phyloP scores from a whole-genome alignment of 2,797 vertebrate species.

The Enteromius mattozi region DNA sequence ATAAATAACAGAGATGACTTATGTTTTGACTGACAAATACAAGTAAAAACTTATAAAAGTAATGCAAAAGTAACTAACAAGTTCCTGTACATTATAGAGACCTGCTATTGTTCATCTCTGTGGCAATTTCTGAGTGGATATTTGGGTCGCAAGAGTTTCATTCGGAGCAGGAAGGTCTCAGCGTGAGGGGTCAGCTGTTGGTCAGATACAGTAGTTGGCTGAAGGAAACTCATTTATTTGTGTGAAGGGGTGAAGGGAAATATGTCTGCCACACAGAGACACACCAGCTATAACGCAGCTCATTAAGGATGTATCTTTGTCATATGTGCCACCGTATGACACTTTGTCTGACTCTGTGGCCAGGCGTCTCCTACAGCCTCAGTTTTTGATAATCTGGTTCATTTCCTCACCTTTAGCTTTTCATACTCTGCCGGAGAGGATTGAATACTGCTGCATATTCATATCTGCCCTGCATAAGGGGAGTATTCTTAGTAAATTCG shows the following conservation, averaged over 20 bases:
- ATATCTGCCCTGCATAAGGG: conserved; percentile 19
- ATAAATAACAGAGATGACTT: not conserved
- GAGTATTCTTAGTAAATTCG: conserved; percentile 15
- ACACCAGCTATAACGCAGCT: not conserved
- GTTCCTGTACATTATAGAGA: not conserved
- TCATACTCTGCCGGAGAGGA: conserved; percentile 29
- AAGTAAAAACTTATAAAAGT: not conserved
- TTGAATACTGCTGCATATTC: conserved; percentile 27
- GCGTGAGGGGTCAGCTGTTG: conserved; percentile 2
- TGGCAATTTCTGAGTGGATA: not conserved
- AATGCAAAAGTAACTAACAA: not conserved
- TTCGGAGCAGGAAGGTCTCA: not conserved
- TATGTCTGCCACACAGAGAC: not conserved
- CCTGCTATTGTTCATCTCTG: not conserved
- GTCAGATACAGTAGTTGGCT: conserved; percentile 10
- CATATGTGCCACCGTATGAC: not conserved
- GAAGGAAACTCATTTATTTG: conserved; percentile 1
- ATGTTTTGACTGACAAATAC: not conserved
- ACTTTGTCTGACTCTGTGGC: conserved; percentile 10
- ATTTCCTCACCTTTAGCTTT: conserved; percentile 45
- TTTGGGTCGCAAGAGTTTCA: not conserved
- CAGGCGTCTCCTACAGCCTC: not conserved
- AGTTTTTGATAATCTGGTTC: conserved; percentile 22
- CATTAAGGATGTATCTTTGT: conserved; percentile 2
- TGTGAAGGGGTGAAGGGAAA: not conserved